phyloP scores from a whole-genome alignment of 2,113 vertebrate genomes.

The Lampris incognitus region DNA sequence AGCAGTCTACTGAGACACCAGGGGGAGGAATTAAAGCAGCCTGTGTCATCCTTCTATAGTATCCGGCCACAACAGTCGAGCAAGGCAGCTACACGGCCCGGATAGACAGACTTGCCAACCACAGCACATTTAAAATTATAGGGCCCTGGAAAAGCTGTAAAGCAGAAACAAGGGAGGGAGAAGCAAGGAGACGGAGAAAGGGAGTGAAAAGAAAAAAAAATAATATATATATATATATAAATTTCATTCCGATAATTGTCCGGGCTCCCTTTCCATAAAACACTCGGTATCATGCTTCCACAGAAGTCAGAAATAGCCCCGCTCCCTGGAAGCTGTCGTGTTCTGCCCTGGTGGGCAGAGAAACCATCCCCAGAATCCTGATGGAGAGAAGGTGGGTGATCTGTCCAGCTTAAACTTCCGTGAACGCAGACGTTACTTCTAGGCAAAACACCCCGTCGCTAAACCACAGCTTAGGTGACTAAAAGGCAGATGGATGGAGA shows the following conservation, averaged over 20 bases:
- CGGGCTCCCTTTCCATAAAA: slow-evolving; percentile 72
- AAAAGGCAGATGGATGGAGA: slow-evolving; percentile 28
- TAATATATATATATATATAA: neutral
- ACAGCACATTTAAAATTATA: slow-evolving; percentile 76
- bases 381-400: slow-evolving; percentile 37
- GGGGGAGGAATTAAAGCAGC: slow-evolving; percentile 64
- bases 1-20: slow-evolving; percentile 50
- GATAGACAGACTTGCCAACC: slow-evolving; percentile 66
- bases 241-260: slow-evolving; percentile 66
- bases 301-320: slow-evolving; percentile 58
- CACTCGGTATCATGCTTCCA: slow-evolving; percentile 59
- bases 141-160: slow-evolving; percentile 66
- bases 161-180: slow-evolving; percentile 58
- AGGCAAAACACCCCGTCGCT: slow-evolving; percentile 55
- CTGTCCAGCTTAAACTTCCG: slow-evolving; percentile 38
- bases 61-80: slow-evolving; percentile 52
- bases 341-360: slow-evolving; percentile 22
- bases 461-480: slow-evolving; percentile 39
- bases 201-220: slow-evolving; percentile 37
- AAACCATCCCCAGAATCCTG: slow-evolving; percentile 35
- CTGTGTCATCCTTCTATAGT: slow-evolving; percentile 62
- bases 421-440: slow-evolving; percentile 40
- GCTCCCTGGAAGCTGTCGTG: slow-evolving; percentile 46
- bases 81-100: slow-evolving; percentile 41
- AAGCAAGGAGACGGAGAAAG: slow-evolving; percentile 3